These are phyloP conservation scores for Platycheirus albimanus DNA, from an alignment of 2,888 invertebrate genomes.

Conservation along the genomic window DNA sequence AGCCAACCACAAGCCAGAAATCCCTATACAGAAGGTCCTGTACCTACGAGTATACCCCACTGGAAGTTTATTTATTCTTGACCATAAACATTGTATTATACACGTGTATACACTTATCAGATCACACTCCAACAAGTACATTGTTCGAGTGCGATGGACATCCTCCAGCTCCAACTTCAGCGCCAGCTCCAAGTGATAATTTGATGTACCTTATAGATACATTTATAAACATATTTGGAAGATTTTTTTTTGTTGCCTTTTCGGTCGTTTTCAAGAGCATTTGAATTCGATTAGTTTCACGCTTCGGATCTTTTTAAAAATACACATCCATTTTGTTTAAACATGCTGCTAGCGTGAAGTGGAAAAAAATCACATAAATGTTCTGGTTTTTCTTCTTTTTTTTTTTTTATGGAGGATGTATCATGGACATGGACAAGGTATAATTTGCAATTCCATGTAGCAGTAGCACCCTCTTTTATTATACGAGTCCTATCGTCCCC, in stretches of 20 bases:
- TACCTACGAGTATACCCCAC: not conserved
- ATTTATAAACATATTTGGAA: conserved; percentile 5
- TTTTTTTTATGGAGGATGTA: conserved; percentile 20
- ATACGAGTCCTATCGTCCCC: not conserved
- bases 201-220: conserved; percentile 7
- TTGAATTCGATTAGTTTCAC: conserved; percentile 69
- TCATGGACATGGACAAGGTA: not conserved
- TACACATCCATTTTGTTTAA: conserved; percentile 29
- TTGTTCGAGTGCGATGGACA: conserved; percentile 43
- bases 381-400: no score
- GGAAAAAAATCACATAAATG: conserved; percentile 42
- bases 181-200: conserved; percentile 56
- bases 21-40: conserved; percentile 1
- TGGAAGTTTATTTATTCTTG: not conserved
- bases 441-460: conserved; percentile 49
- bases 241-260: conserved; percentile 33
- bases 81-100: not conserved
- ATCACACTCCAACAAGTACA: conserved; percentile 42
- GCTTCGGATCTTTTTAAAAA: conserved; percentile 61
- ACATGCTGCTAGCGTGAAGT: conserved; percentile 7
- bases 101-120: conserved; percentile 35
- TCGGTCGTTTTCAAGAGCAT: conserved; percentile 22
- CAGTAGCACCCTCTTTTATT: conserved; percentile 55
- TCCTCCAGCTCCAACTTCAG: no score
- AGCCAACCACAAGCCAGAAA: conserved; percentile 17